phyloP scores from a whole-genome alignment of 1,140 invertebrate genomes.

The Cataglyphis hispanica region DNA sequence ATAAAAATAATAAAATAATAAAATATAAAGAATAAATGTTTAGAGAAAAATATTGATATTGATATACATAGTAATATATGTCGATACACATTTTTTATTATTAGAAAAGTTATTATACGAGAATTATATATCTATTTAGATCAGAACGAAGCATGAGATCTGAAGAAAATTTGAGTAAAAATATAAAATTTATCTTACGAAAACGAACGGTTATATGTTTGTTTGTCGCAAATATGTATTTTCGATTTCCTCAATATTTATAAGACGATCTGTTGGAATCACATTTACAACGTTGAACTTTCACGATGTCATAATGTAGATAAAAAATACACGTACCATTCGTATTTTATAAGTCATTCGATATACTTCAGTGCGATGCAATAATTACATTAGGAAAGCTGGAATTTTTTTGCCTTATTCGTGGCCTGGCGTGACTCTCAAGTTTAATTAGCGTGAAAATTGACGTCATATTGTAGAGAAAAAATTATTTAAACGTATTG shows the following conservation, averaged over 20 bases:
- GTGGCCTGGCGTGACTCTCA: slow-evolving; percentile 17
- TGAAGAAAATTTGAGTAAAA: not conserved
- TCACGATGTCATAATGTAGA: slow-evolving; percentile 37
- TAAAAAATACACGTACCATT: slow-evolving; percentile 19
- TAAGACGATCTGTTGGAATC: not conserved
- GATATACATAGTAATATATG: not conserved
- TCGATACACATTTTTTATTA: not conserved
- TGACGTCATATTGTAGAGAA: slow-evolving; percentile 16
- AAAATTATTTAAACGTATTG: slow-evolving; percentile 32
- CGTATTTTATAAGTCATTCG: slow-evolving; percentile 38
- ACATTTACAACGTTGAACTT: slow-evolving; percentile 12
- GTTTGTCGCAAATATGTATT: not conserved
- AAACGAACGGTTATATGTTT: not conserved
- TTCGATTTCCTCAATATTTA: slow-evolving; percentile 9
- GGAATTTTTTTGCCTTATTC: slow-evolving; percentile 10
- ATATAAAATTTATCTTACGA: not conserved
- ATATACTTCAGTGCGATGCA: not conserved
- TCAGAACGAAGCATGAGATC: not conserved
- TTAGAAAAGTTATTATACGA: not conserved
- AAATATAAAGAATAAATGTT: not conserved
- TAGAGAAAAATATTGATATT: not conserved
- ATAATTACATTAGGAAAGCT: slow-evolving; percentile 39
- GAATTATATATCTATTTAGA: not conserved
- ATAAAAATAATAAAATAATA: too few relatives aligned
- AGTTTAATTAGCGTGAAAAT: slow-evolving; percentile 43